A percentile compares a stretch with the other conserved stretches of the same genome.
Evolutionary conservation across 1,140 invertebrate genomes (phyloP).

Genomic region (Caenorhabditis brenneri): DNA sequence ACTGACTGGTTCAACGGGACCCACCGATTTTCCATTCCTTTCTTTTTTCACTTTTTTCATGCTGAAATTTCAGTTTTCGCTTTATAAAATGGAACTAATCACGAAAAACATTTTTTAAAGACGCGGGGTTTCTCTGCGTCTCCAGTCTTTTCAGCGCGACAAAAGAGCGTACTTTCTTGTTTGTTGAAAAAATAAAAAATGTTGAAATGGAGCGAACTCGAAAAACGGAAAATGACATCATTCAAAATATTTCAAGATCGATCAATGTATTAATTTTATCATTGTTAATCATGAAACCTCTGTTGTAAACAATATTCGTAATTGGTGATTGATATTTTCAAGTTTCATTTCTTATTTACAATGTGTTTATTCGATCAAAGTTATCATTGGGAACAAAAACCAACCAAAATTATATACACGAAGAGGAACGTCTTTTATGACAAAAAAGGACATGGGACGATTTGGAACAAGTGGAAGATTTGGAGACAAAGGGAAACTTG

Average conservation of each 20-base stretch:
- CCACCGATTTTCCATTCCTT: not conserved
- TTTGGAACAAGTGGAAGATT: not conserved
- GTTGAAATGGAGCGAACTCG: too few species aligned
- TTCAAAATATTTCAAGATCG: not conserved
- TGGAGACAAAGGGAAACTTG: not conserved
- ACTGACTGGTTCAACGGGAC: not conserved
- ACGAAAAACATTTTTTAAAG: not conserved
- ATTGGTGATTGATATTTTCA: too few species aligned
- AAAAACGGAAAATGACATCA: not conserved
- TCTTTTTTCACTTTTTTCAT: conserved; percentile 4
- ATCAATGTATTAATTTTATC: too few species aligned
- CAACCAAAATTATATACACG: conserved; percentile 23
- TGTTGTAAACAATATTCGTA: too few species aligned
- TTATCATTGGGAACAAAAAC: not conserved
- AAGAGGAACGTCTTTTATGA: not conserved
- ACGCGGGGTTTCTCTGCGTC: conserved; percentile 8
- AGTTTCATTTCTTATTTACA: not conserved
- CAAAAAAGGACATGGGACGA: not conserved
- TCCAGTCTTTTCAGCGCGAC: not conserved
- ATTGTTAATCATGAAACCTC: too few species aligned
- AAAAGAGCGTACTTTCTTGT: not conserved
- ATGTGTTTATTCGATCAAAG: not conserved
- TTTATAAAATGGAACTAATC: not conserved
- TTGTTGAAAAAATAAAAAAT: too few species aligned
- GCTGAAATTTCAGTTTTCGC: not conserved